Evolutionary conservation across 2,113 vertebrate species (phyloP), one percentile per base, ranked within the genome.

Genomic region (Dryoscopus gambensis): DNA sequence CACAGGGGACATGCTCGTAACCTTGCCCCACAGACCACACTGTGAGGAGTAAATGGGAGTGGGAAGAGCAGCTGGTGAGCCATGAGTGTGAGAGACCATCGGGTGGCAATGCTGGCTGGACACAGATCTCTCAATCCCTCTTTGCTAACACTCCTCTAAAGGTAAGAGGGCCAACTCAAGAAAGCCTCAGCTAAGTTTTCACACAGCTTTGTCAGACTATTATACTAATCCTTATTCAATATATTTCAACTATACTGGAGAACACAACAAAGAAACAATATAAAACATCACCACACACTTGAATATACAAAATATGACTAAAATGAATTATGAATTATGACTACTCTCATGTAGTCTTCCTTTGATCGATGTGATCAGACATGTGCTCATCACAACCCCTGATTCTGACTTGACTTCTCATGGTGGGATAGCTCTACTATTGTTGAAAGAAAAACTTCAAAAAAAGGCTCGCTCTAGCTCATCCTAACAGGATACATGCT

Each of bases 371-470:
- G 53, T 24, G 67, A 89, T 68, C 33, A 79, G 52, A 92, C 40
- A 68, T 1, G 3, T 46, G 65, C 52, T 87, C 28, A 65, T 53
- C 5, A 5, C 67, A 82, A 37, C 28, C 60, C 16, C 52, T 18
- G 44, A 53, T 49, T 88, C 79, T 56, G 37, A 90, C 93, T 50
- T 65, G 64, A 65, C 23, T 83, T 9, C 24, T 80, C 33, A 6
- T 24, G 21, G 46, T 53, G 50, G 71, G 53, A 64, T 23, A 75
- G 13, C 30, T 75, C 84, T 60, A 42, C 50, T 46, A 6, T 2
- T 35, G 40, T 31, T 91, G n/a, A 86, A 94, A 75, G 83, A 65
- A 80, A 47, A 80, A 64, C 49, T 57, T 88, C 50, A 86, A 87
- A 83, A 83, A 37, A 39, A 57, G 74, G 28, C 37, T 67, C 55